Evolutionary conservation across 1,140 invertebrate species (phyloP).

Genomic region (Ceratina calcarata): DNA sequence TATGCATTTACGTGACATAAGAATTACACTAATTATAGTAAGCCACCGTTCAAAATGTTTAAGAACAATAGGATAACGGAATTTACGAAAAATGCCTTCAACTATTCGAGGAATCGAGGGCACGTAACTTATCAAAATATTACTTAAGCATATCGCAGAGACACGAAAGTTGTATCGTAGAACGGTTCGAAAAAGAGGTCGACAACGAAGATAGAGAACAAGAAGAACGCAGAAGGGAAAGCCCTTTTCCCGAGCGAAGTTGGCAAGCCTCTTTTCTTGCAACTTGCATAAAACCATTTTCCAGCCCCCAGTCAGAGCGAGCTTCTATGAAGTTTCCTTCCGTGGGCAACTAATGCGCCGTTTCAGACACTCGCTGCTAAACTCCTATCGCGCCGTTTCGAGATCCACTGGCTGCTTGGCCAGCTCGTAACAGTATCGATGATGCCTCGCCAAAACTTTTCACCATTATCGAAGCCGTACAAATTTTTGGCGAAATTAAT

Average conservation of each 20-base stretch:
- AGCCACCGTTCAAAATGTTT: too few relatives aligned
- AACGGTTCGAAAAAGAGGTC: conserved; percentile 20
- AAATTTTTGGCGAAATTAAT: too few relatives aligned
- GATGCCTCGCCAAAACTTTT: too few relatives aligned
- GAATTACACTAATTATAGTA: too few relatives aligned
- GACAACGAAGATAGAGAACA: conserved; percentile 4
- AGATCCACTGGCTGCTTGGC: neutral
- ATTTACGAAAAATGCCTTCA: too few relatives aligned
- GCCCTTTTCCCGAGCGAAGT: conserved; percentile 42
- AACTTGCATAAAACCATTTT: conserved; percentile 56
- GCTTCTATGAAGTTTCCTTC: conserved; percentile 41
- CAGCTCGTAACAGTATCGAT: neutral
- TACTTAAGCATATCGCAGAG: neutral
- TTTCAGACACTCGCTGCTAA: conserved; percentile 36
- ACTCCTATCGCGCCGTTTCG: neutral
- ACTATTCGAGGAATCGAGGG: too few relatives aligned
- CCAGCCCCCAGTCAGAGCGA: conserved; percentile 30
- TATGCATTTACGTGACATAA: too few relatives aligned
- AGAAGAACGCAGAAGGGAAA: conserved; percentile 18
- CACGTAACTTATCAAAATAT: neutral
- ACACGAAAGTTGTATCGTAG: conserved; percentile 6
- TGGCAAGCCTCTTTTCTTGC: conserved; percentile 53
- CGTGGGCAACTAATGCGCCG: conserved; percentile 48
- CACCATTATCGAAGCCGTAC: too few relatives aligned
- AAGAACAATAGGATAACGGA: too few relatives aligned